phyloP scores from a whole-genome alignment of 2,797 vertebrate species.

The Erethizon dorsatum region DNA sequence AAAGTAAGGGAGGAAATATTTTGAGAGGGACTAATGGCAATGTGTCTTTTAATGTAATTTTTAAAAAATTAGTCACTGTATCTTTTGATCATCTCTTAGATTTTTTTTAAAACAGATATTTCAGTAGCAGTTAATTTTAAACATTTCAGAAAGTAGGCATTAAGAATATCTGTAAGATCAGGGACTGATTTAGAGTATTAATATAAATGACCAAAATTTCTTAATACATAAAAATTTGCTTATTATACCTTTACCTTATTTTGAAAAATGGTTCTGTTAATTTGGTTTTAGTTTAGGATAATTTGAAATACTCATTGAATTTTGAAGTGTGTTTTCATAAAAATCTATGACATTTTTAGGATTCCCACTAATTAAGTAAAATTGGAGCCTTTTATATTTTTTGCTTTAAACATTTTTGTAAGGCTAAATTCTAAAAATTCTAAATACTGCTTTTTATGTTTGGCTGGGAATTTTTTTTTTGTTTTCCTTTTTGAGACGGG shows the following conservation, averaged over 20 bases:
- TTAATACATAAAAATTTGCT: slow-evolving; percentile 3
- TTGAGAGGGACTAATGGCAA: neutral
- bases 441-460: slow-evolving; percentile 38
- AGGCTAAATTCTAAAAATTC: neutral
- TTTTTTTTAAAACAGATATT: neutral
- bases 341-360: neutral
- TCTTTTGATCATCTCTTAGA: neutral
- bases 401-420: neutral
- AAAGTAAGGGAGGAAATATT: neutral
- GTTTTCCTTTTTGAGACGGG: neutral
- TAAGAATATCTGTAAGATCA: neutral
- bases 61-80: neutral
- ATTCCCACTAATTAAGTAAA: neutral
- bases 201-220: neutral
- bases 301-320: slow-evolving; percentile 51
- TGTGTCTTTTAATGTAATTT: neutral
- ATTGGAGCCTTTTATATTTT: slow-evolving; percentile 13
- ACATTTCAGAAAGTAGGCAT: slow-evolving; percentile 13
- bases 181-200: neutral
- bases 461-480: neutral
- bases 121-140: slow-evolving; percentile 54
- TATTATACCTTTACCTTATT: neutral
- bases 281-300: slow-evolving; percentile 35
- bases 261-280: neutral
- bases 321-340: slow-evolving; percentile 26